Base-by-base conservation (phyloP, 2,888 invertebrate species). In the Ichneumoninae sp. region DNA sequence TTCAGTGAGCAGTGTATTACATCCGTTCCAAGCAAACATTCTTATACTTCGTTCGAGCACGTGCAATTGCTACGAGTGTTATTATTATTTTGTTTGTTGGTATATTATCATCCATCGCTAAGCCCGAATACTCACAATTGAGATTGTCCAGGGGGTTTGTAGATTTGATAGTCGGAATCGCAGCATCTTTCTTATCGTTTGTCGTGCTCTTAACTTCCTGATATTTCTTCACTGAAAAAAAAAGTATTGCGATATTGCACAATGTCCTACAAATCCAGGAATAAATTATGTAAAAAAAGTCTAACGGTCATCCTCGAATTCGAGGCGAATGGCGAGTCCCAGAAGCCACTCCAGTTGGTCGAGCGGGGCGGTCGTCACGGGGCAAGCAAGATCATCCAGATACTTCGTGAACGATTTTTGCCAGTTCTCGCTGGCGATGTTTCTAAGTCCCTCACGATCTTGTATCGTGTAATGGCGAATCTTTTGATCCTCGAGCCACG, bases 401-500 rank as follows among this genome's bases (percentile, higher is more conserved):
- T 98, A 99, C 89, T 96, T 95, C 40, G 95, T 94, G 91, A 97
- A 98, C 0, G 95, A 95, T 83, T 95, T 94, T 54, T 95, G 94
- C 98, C 99, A 99, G 71, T 95, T 94, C 2, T 94, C 89, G 13
- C 96, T 95, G 50, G 95, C 94, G 1, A 96, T 95, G 87, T 97
- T 95, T 62, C 97, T 95, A n/a, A 99, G 93, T 0, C 94, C 95
- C 86, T 95, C 96, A 13, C 98, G 95, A 86, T 97, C 97, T 91
- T 98, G 97, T 80, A 97, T 97, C 91, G 96, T 96, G 89, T 98
- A 98, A 88, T 97, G 96, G 13, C 98, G 96, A 87, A 99, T 98
- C 94, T 98, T 98, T 93, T 98, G 98, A 91, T 98, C 97, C 94
- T 99, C 99, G 77, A 99, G 93, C 99, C 99, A 99, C 0, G 97